A percentile compares a stretch with the other conserved stretches of the same genome.
Evolutionary conservation across 2,113 vertebrate genomes (phyloP).

Genomic region (Pseudopodoces humilis): DNA sequence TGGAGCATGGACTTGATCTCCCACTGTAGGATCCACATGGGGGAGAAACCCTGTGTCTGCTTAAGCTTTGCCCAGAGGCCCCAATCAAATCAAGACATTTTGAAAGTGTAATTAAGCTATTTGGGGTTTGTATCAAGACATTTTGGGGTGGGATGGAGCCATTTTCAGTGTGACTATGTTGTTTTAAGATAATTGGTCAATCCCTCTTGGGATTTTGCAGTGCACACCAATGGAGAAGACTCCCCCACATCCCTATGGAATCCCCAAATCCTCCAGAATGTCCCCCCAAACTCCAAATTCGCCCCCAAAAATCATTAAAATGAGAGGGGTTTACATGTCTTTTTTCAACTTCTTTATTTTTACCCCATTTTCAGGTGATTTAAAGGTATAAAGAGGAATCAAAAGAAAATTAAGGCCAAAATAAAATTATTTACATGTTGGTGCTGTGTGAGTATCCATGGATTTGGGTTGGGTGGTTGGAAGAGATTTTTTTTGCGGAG

Average conservation of each 20-base stretch:
- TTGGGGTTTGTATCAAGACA: background rate
- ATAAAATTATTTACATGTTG: no score
- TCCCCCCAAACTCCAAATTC: background rate
- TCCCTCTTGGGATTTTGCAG: background rate
- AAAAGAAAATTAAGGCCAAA: background rate
- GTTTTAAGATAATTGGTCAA: background rate
- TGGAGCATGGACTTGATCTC: background rate
- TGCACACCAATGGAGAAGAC: background rate
- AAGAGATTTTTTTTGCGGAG: background rate
- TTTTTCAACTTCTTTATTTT: background rate
- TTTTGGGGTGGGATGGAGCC: background rate
- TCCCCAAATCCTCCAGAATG: background rate
- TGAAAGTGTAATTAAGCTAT: background rate
- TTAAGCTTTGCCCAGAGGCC: background rate
- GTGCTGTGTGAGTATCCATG: no score
- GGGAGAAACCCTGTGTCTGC: background rate
- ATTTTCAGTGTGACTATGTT: background rate
- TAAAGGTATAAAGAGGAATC: background rate
- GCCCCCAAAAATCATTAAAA: background rate
- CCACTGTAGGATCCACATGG: background rate
- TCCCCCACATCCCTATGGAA: background rate
- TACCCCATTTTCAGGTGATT: background rate
- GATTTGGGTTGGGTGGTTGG: background rate
- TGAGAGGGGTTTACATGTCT: background rate
- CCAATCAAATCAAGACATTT: background rate